Base-by-base conservation (phyloP, 1,140 invertebrate species). In the Vanessa tameamea region DNA sequence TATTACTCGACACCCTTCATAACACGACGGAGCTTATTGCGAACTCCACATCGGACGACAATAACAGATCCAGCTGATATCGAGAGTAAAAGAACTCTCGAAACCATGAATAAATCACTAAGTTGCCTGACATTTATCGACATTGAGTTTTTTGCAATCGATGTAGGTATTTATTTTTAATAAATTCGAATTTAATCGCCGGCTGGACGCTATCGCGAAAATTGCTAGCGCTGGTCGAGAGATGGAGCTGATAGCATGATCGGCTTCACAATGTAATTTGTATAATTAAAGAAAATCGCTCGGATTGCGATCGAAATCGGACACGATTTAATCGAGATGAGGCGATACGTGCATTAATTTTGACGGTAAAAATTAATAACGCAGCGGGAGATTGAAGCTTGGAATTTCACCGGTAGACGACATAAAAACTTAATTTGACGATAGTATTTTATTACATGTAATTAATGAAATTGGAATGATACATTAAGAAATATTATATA, bases 261-360 rank as follows among this genome's bases (percentile, higher is more conserved):
- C 76, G 82, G 80, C 78, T 76, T 80, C 83, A 85, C 82, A 87
- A 85, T 85, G 82, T 87, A 89, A 90, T 87, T 90, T 87, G 85
- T 89, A 87, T 88, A 87, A 90, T 91, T 91, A 90, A 89, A 91
- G 87, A 87, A 88, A 90, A 88, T 85, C 82, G 82, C 75, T 69
- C 73, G 77, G 87, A 88, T 88, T 78, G 81, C 75, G 71, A 91
- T 91, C 87, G 79, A 66, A 68, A 76, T 76, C 74, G 64, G 47
- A 77, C 79, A 72, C 71, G 82, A 86, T 87, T 81, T 85, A 75
- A 67, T 75, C 72, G 64, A 74, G 72, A 74, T 74, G 57, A 63
- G 13, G 66, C 57, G 72, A 74, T 74, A 69, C 66, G 59, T 74
- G 65, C 57, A 70, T 70, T 69, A 75, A 75, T 75, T 75, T 70